Evolutionary conservation across 2,888 invertebrate genomes (phyloP).

Genomic region (Agriopis aurantiaria): DNA sequence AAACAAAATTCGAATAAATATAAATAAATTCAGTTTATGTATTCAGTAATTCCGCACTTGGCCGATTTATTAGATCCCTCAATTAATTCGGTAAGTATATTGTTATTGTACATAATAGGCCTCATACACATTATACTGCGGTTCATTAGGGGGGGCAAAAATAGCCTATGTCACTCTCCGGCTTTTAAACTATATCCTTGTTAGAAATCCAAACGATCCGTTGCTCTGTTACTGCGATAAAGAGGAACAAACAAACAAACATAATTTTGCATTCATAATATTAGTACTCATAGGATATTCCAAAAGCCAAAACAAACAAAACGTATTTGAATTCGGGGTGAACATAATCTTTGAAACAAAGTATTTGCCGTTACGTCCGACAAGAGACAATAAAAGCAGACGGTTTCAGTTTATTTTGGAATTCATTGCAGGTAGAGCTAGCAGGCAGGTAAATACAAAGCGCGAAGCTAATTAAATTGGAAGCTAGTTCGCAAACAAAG

Average conservation of each 20-base stretch:
- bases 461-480: slow-evolving; percentile 69
- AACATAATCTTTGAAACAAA: slow-evolving; percentile 28
- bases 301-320: slow-evolving; percentile 1
- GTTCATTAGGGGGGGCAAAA: too few species aligned
- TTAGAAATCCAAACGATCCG: too few species aligned
- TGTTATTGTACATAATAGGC: too few species aligned
- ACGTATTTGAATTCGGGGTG: slow-evolving; percentile 10
- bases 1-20: background rate
- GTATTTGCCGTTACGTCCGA: slow-evolving; percentile 12
- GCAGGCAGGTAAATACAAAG: slow-evolving; percentile 47
- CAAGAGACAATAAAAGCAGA: slow-evolving; percentile 22
- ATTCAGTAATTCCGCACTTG: too few species aligned
- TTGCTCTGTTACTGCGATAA: too few species aligned
- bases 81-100: too few species aligned
- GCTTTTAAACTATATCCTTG: background rate
- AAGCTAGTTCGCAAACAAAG: slow-evolving; percentile 67
- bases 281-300: background rate
- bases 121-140: too few species aligned
- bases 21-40: background rate
- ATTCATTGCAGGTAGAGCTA: slow-evolving; percentile 25
- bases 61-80: too few species aligned
- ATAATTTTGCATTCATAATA: too few species aligned
- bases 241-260: too few species aligned
- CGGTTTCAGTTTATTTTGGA: slow-evolving; percentile 28
- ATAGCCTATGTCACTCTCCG: too few species aligned